phyloP scores from a whole-genome alignment of 2,797 vertebrate genomes.

The Galaxias olidus region DNA sequence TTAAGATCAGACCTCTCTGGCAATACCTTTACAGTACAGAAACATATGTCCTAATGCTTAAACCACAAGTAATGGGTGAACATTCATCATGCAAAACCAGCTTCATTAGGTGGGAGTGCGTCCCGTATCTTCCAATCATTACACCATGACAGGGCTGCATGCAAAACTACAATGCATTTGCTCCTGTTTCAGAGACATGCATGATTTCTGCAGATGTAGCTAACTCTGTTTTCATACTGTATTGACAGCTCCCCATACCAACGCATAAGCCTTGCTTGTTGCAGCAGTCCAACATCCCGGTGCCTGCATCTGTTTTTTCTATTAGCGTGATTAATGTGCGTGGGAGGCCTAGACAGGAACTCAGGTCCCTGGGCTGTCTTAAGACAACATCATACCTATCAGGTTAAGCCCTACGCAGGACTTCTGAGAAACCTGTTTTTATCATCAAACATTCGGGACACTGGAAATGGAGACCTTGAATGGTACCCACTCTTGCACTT shows the following conservation, averaged over 20 bases:
- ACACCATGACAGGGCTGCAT: too few relatives aligned
- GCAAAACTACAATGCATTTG: too few relatives aligned
- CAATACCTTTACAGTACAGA: too few relatives aligned
- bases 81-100: too few relatives aligned
- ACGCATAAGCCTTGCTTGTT: constrained; percentile 4
- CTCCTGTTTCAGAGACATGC: too few relatives aligned
- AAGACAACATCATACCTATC: constrained; percentile 72
- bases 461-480: constrained; percentile 5
- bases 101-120: too few relatives aligned
- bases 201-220: too few relatives aligned
- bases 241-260: constrained; percentile 2
- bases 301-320: constrained; percentile 71
- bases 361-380: constrained; percentile 64
- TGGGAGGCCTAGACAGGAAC: constrained; percentile 76
- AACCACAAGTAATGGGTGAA: too few relatives aligned
- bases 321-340: constrained; percentile 71
- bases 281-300: constrained; percentile 26
- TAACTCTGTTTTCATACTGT: not conserved
- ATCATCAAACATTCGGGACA: constrained; percentile 12
- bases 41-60: too few relatives aligned
- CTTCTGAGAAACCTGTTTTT: constrained; percentile 59
- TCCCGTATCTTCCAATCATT: too few relatives aligned
- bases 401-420: constrained; percentile 62
- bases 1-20: too few relatives aligned
- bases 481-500: too few relatives aligned